These are phyloP conservation scores for Phortica variegata DNA, from an alignment of 1,140 invertebrate genomes.

Conservation along the genomic window DNA sequence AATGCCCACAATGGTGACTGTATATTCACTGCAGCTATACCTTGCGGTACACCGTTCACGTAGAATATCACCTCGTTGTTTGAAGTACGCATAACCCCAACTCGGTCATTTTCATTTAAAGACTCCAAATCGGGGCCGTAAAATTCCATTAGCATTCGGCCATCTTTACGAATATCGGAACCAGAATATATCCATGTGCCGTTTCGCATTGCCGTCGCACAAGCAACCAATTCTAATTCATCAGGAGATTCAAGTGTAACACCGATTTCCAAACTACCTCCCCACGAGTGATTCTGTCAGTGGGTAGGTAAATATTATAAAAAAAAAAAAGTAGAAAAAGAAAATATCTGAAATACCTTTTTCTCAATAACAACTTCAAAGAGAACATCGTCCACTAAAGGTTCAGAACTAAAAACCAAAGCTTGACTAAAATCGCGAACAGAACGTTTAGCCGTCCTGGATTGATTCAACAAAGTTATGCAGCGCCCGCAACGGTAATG, in stretches of 20 bases:
- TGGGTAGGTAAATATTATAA: constrained; percentile 9
- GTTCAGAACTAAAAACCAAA: constrained; percentile 79
- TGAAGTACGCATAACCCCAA: constrained; percentile 79
- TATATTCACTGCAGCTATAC: constrained; percentile 76
- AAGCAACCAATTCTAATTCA: constrained; percentile 76
- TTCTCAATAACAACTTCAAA: constrained; percentile 89
- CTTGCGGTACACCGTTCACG: constrained; percentile 86
- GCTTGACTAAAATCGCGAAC: constrained; percentile 81
- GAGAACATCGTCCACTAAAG: constrained; percentile 77
- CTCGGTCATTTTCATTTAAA: constrained; percentile 79
- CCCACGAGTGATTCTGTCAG: constrained; percentile 78
- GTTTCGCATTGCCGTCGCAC: constrained; percentile 79
- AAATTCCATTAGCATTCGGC: constrained; percentile 72
- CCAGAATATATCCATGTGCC: constrained; percentile 91
- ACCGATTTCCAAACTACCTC: constrained; percentile 89
- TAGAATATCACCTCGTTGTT: constrained; percentile 85
- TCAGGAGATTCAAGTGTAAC: constrained; percentile 83
- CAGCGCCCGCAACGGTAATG: constrained; percentile 78
- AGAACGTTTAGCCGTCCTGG: constrained; percentile 73
- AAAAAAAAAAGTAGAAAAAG: not conserved
- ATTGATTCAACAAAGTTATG: constrained; percentile 77
- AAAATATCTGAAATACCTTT: constrained; percentile 66
- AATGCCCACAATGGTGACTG: constrained; percentile 79
- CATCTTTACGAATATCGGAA: constrained; percentile 81
- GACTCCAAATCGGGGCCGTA: constrained; percentile 84